A percentile compares a stretch with the other conserved stretches of the same genome.
phyloP scores from a whole-genome alignment of 2,113 vertebrate species.

The Percopsis transmontana region DNA sequence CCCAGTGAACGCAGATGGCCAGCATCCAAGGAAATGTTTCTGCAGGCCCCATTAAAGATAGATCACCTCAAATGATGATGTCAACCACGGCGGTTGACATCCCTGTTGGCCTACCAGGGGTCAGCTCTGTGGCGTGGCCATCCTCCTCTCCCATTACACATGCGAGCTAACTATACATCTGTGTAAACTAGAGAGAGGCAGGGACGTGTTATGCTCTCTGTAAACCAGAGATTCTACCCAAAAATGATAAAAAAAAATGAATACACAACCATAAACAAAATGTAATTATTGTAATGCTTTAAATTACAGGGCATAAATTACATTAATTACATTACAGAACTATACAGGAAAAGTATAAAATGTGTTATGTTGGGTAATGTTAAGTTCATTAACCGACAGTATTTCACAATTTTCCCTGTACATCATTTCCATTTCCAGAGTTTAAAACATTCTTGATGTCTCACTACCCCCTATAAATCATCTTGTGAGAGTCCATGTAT shows the following conservation, averaged over 20 bases:
- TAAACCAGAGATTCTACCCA: no score
- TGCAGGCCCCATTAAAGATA: constrained; percentile 62
- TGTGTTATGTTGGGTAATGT: no score
- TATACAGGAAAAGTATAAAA: no score
- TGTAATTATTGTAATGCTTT: no score
- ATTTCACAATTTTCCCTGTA: no score
- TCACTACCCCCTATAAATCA: constrained; percentile 5
- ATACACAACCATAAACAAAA: no score
- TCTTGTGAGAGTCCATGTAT: constrained; percentile 39
- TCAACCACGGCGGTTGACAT: constrained; percentile 54
- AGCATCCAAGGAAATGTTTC: constrained; percentile 52
- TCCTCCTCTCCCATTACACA: constrained; percentile 43
- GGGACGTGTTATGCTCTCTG: no score
- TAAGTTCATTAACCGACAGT: no score
- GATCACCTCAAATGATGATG: constrained; percentile 65
- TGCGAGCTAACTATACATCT: constrained; percentile 71
- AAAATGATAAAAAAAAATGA: no score
- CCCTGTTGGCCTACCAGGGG: constrained; percentile 44
- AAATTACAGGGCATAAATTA: no score
- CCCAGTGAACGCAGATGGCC: constrained; percentile 53
- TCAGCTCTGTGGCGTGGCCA: constrained; percentile 47
- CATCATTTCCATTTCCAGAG: neutral
- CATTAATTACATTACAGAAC: no score
- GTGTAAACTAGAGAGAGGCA: constrained; percentile 74
- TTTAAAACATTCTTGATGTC: constrained; percentile 41